Percentiles rank a stretch among this genome's conserved stretches.
phyloP scores from a whole-genome alignment of 1,140 invertebrate genomes.

The Microplitis mediator region DNA sequence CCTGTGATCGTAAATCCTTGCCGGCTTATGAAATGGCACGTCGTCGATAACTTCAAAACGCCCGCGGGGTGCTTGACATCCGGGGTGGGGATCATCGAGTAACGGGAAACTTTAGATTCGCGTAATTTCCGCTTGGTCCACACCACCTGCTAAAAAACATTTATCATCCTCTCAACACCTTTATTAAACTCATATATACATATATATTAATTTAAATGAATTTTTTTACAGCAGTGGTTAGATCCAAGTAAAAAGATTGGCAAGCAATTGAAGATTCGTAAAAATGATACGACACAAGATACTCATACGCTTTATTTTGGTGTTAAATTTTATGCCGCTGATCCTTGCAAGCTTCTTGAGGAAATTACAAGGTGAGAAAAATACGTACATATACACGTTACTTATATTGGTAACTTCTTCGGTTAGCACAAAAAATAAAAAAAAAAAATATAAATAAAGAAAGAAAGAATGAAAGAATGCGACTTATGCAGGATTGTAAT shows the following conservation, averaged over 20 bases:
- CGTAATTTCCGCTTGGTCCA: conserved; percentile 50
- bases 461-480: neutral
- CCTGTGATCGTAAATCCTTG: conserved; percentile 32
- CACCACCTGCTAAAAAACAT: neutral
- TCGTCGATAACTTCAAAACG: conserved; percentile 16
- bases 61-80: conserved; percentile 13
- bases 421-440: neutral
- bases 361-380: conserved; percentile 86
- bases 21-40: conserved; percentile 24
- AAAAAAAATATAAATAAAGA: neutral
- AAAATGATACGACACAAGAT: conserved; percentile 67
- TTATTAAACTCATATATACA: neutral
- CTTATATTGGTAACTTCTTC: neutral
- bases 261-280: conserved; percentile 77
- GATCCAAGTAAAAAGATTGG: conserved; percentile 83
- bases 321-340: conserved; percentile 98
- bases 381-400: conserved; percentile 8
- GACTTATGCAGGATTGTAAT: neutral
- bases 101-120: conserved; percentile 49
- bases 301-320: conserved; percentile 94
- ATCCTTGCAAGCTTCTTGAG: conserved; percentile 93
- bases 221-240: conserved; percentile 78
- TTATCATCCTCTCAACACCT: too few relatives aligned
- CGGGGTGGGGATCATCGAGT: conserved; percentile 50
- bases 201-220: neutral